A percentile compares a stretch with the other conserved stretches of the same genome.
Evolutionary conservation across 2,113 vertebrate genomes (phyloP).

Genomic region (Acinonyx jubatus): DNA sequence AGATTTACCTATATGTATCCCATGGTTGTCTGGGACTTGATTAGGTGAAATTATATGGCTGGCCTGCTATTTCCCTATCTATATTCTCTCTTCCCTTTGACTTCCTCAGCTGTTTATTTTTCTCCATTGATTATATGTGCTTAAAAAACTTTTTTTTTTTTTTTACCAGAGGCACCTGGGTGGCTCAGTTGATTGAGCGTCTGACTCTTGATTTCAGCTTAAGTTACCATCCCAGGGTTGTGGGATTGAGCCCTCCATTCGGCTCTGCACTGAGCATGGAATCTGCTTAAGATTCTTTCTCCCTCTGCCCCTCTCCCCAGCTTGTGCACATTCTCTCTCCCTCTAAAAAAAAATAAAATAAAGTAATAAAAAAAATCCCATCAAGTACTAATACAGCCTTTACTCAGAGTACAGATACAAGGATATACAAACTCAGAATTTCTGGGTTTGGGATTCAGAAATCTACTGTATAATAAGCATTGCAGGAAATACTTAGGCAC

Average conservation of each 20-base stretch:
- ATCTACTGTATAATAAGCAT: neutral
- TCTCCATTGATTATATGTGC: neutral
- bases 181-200: no score
- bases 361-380: neutral
- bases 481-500: neutral
- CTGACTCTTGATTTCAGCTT: no score
- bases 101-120: neutral
- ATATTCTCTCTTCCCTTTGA: neutral
- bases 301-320: no score
- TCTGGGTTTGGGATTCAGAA: neutral
- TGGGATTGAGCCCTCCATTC: no score
- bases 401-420: neutral
- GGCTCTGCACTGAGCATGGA: no score
- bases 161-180: no score
- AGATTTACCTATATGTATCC: neutral
- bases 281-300: no score
- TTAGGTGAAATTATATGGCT: neutral
- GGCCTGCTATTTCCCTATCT: neutral
- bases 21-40: neutral
- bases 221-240: no score
- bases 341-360: no score
- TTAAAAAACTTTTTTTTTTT: neutral
- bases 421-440: neutral
- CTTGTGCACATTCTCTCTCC: no score
- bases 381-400: neutral